phyloP scores from a whole-genome alignment of 2,888 invertebrate genomes.

The Acronicta leporina region DNA sequence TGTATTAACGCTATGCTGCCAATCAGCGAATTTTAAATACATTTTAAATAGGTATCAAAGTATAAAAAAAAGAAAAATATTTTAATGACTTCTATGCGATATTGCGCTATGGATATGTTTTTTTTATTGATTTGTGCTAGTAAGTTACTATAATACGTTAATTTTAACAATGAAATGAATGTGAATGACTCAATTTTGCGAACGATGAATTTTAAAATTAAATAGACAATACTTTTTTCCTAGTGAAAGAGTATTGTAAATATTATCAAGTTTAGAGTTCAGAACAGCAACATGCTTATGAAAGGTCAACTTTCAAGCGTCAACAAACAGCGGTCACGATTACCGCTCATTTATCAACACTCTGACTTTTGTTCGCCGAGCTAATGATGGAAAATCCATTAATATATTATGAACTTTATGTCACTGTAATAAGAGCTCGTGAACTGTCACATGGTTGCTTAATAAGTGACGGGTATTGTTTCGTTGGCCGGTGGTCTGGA shows the following conservation, averaged over 20 bases:
- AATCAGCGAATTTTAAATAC: too few relatives aligned
- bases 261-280: slow-evolving; percentile 5
- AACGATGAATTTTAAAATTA: too few relatives aligned
- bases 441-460: slow-evolving; percentile 58
- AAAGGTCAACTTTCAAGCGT: slow-evolving; percentile 53
- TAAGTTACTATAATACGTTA: too few relatives aligned
- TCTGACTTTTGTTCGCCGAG: slow-evolving; percentile 54
- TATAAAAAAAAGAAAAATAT: too few relatives aligned
- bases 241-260: slow-evolving; percentile 5
- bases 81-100: too few relatives aligned
- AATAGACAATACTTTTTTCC: background rate
- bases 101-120: too few relatives aligned
- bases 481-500: slow-evolving; percentile 37
- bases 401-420: slow-evolving; percentile 61
- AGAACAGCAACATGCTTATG: slow-evolving; percentile 29
- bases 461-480: slow-evolving; percentile 59
- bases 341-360: slow-evolving; percentile 63
- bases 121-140: too few relatives aligned
- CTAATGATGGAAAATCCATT: slow-evolving; percentile 55
- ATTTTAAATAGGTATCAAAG: too few relatives aligned
- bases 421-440: slow-evolving; percentile 58
- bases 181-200: too few relatives aligned
- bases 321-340: slow-evolving; percentile 45
- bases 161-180: too few relatives aligned
- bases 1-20: slow-evolving; percentile 1